Conservation (phyloP, 1,140 invertebrate species). For the Euglossa dilemma region DNA sequence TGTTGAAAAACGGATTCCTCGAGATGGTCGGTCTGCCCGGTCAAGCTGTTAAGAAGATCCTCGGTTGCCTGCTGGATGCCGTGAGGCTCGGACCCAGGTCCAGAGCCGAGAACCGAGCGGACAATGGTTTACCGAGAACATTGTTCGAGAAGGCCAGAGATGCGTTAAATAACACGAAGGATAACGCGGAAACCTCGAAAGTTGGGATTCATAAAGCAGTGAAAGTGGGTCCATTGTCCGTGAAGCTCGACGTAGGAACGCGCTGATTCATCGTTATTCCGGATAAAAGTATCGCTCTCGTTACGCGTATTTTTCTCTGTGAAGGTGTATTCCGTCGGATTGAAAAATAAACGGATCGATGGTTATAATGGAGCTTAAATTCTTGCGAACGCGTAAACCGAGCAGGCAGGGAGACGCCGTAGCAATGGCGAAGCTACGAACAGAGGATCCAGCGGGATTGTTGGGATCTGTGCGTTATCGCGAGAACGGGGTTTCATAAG, state of each 20-base stretch:
- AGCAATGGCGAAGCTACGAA: not conserved
- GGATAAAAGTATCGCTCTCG: not conserved
- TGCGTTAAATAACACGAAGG: not conserved
- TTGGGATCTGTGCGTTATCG: not conserved
- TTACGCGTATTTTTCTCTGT: too few relatives aligned
- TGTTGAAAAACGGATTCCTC: not conserved
- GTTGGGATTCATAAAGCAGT: not conserved
- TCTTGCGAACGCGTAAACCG: not conserved
- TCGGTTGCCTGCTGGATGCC: not conserved
- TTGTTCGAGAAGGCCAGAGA: not conserved
- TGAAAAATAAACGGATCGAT: conserved; percentile 3
- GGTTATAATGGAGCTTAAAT: not conserved
- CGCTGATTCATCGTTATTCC: not conserved
- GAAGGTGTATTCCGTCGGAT: not conserved
- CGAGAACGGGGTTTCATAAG: not conserved
- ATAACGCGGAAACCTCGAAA: not conserved
- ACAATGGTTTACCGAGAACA: not conserved
- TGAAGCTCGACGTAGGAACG: not conserved
- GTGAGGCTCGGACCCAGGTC: not conserved
- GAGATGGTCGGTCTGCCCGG: not conserved
- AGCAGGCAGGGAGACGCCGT: not conserved
- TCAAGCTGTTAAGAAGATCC: not conserved
- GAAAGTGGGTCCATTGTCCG: not conserved
- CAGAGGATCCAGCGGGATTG: too few relatives aligned
- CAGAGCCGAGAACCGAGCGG: too few relatives aligned